A percentile compares a stretch with the other conserved stretches of the same genome.
Evolutionary conservation across 1,140 invertebrate genomes (phyloP).

Genomic region (Drosophila watanabei): DNA sequence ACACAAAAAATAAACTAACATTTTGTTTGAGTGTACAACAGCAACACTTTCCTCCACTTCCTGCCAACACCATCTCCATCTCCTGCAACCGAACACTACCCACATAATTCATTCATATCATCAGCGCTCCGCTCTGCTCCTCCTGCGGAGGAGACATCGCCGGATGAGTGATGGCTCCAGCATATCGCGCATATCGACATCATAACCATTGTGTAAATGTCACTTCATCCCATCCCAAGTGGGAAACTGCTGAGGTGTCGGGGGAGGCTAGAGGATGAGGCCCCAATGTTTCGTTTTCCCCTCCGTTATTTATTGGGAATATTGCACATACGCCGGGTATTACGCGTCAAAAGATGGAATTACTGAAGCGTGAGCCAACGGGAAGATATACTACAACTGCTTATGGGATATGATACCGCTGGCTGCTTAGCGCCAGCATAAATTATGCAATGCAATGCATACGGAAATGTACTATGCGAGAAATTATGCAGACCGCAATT

Average conservation of each 20-base stretch:
- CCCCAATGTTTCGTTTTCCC: constrained; percentile 10
- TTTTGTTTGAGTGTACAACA: neutral
- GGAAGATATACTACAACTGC: constrained; percentile 9
- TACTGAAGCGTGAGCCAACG: constrained; percentile 47
- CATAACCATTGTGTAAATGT: constrained; percentile 83
- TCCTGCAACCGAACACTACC: constrained; percentile 37
- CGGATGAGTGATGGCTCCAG: constrained; percentile 77
- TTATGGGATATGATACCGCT: neutral
- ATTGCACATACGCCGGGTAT: constrained; percentile 68
- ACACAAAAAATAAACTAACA: neutral
- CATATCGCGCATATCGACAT: constrained; percentile 80
- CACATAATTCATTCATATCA: constrained; percentile 85
- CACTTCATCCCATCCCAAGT: constrained; percentile 71
- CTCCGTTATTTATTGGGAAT: constrained; percentile 55
- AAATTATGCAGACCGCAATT: constrained; percentile 24
- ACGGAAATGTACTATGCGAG: neutral
- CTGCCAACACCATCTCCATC: constrained; percentile 1
- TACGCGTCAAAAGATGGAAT: constrained; percentile 37
- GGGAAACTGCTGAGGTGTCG: constrained; percentile 27
- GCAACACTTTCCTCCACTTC: constrained; percentile 7
- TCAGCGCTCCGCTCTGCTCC: constrained; percentile 43
- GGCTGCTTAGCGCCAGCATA: constrained; percentile 41
- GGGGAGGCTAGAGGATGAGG: constrained; percentile 3
- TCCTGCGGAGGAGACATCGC: constrained; percentile 19
- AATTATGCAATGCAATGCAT: constrained; percentile 36